Conservation (phyloP, 2,113 vertebrate genomes). For the Microcebus lehilahytsara region DNA sequence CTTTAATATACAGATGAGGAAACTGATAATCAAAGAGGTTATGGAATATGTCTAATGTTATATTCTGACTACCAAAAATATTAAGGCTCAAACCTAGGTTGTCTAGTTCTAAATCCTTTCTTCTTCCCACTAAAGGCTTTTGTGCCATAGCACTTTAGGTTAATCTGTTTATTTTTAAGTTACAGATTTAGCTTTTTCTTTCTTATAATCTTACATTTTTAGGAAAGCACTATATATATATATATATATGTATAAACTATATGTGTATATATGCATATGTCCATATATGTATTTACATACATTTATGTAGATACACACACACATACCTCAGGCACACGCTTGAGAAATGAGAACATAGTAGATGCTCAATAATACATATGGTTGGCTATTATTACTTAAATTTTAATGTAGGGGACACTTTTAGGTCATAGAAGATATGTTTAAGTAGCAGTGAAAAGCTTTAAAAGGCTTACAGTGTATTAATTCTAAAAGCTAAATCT, state of each 20-base stretch:
- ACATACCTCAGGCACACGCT: background rate
- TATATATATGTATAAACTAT: too few species aligned
- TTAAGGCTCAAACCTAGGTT: background rate
- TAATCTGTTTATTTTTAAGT: background rate
- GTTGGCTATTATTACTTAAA: background rate
- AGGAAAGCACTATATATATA: too few species aligned
- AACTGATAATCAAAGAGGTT: background rate
- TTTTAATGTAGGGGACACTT: background rate
- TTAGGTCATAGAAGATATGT: background rate
- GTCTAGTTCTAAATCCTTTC: background rate
- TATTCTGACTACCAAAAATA: background rate
- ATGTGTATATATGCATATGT: too few species aligned
- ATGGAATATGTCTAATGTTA: background rate
- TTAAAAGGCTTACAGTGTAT: background rate
- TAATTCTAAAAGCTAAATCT: constrained; percentile 1
- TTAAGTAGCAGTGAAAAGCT: background rate
- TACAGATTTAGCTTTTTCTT: background rate
- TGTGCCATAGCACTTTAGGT: background rate
- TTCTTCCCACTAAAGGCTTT: background rate
- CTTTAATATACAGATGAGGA: background rate
- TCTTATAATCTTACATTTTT: background rate
- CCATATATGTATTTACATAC: background rate
- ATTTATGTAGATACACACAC: background rate
- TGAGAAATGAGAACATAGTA: background rate
- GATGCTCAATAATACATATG: background rate